Conservation (phyloP, 2,888 invertebrate species). For the Troilus luridus region DNA sequence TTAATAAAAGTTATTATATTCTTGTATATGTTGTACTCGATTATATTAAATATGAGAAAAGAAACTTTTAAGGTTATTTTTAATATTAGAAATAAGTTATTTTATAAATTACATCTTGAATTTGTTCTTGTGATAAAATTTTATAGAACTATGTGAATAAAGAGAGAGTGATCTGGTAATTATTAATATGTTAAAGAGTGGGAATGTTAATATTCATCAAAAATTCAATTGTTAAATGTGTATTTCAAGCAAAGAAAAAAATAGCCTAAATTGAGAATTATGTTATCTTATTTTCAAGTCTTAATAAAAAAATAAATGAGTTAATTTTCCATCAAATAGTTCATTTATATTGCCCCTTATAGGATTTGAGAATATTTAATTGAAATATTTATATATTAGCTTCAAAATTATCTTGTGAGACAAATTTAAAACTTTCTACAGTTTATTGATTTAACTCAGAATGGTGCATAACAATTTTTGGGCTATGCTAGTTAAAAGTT, state of each 20-base stretch:
- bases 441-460: too few relatives aligned
- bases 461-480: too few relatives aligned
- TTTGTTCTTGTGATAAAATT: constrained; percentile 30
- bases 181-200: not conserved
- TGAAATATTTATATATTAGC: too few relatives aligned
- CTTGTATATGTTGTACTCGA: not conserved
- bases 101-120: not conserved
- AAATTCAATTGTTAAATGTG: not conserved
- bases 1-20: not conserved
- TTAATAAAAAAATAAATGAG: not conserved
- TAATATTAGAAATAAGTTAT: not conserved
- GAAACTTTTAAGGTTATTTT: not conserved
- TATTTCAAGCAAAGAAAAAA: not conserved
- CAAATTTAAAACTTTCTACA: too few relatives aligned
- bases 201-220: not conserved
- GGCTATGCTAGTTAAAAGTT: not conserved
- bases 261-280: not conserved
- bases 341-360: not conserved
- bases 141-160: not conserved
- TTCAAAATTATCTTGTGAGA: too few relatives aligned
- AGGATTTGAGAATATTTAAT: not conserved
- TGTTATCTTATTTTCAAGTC: not conserved
- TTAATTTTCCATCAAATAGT: not conserved
- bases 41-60: not conserved
- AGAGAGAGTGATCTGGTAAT: not conserved